These are phyloP conservation scores for Xiphophorus birchmanni DNA, from an alignment of 2,797 vertebrate genomes.

Conservation along the genomic window DNA sequence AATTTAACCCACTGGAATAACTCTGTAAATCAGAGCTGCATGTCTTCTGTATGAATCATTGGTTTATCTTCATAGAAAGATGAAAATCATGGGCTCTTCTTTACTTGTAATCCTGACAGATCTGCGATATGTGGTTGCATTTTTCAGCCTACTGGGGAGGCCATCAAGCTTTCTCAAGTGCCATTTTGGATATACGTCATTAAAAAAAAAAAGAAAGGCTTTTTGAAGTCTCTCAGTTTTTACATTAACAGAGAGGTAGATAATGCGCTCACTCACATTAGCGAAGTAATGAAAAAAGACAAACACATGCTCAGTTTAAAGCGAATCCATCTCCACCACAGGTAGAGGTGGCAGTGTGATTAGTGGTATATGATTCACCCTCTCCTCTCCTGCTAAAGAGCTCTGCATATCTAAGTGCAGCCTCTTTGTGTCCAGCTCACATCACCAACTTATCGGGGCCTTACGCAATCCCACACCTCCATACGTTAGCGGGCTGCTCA, in stretches of 20 bases:
- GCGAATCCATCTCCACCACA: not conserved
- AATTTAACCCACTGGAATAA: too few relatives aligned
- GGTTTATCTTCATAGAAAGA: not conserved
- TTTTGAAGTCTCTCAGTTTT: conserved; percentile 39
- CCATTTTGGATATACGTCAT: conserved; percentile 42
- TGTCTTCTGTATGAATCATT: not conserved
- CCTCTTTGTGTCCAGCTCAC: conserved; percentile 19
- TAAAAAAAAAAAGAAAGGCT: not conserved
- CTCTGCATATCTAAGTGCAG: not conserved
- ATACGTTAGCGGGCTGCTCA: conserved; percentile 36
- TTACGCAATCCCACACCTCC: conserved; percentile 38
- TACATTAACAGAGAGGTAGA: conserved; percentile 41
- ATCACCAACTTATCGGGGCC: conserved; percentile 11
- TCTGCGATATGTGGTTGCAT: not conserved
- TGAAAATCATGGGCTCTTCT: not conserved
- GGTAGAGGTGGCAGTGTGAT: conserved; percentile 4
- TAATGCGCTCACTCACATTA: conserved; percentile 48
- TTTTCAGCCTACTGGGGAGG: not conserved
- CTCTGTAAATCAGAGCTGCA: too few relatives aligned
- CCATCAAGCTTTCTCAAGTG: not conserved
- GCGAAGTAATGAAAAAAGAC: conserved; percentile 10
- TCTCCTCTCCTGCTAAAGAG: conserved; percentile 1
- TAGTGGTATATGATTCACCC: conserved; percentile 37
- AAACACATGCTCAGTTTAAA: not conserved
- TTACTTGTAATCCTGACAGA: not conserved